Evolutionary conservation across 2,888 invertebrate species (phyloP), one percentile per base, ranked within the genome.

Genomic region (Octonoba sinensis): DNA sequence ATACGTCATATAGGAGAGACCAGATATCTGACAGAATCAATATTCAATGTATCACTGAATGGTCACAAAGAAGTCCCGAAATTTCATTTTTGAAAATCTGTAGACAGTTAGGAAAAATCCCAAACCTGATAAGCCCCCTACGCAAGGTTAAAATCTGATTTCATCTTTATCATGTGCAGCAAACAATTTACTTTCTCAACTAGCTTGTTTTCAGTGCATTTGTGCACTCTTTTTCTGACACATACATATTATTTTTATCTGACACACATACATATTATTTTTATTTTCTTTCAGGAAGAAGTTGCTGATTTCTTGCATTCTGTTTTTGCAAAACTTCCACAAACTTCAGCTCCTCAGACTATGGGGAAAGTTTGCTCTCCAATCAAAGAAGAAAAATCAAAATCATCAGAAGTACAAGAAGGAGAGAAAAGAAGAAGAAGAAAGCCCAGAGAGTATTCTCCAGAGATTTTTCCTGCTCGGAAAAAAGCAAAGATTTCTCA

Each of bases 361-460:
- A 22, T 15, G 47, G 44, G 36, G 8, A 81, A 81, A 69, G 22
- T 36, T 18, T 79, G 78, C 22, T 69, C 73, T 36, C 66, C 79
- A 18, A 81, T 81, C 16, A 69, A 36, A 20, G 79, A 81, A 49
- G 79, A 79, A 67, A 18, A 18, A 22, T 22, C 70, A 18, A 59
- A 51, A 20, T 6, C 44, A 4, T 44, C 46, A 27, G 46, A 60
- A 16, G 67, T 65, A 3, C 67, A 76, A 27, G 72, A 76, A 22
- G 67, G 65, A 16, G 82, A 71, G 3, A 82, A 82, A 44, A 44
- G 82, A 16, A 72, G 44, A 24, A 56, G 74, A 3, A 76, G 82
- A 49, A 76, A 76, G 16, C 72, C 76, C 13, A 76, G 66, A 49
- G 76, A 82, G 44, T 81, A 73, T 44, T 81, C 72, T 8, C 70